Evolutionary conservation across 2,113 vertebrate genomes (phyloP).

Genomic region (Scartelaos histophorus): DNA sequence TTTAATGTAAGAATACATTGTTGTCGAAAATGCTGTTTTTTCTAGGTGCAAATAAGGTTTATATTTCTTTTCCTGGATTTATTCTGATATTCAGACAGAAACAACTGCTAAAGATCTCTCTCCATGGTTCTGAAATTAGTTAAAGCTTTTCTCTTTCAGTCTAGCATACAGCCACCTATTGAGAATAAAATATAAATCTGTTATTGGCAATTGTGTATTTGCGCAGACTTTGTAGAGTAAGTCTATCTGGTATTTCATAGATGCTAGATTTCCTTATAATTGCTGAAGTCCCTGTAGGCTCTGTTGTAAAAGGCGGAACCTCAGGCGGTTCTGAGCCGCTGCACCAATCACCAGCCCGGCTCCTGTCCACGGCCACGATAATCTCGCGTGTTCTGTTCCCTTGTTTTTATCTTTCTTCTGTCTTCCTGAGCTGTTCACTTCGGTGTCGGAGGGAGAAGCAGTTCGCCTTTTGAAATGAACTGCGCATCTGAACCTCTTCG

Average conservation of each 20-base stretch:
- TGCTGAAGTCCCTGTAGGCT: background rate
- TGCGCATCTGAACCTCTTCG: conserved; percentile 20
- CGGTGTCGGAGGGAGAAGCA: conserved; percentile 4
- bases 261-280: background rate
- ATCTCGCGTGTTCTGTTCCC: conserved; percentile 61
- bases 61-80: background rate
- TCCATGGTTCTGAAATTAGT: conserved; percentile 34
- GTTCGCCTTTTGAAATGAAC: conserved; percentile 10
- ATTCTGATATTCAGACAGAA: background rate
- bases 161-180: background rate
- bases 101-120: conserved; percentile 1
- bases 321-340: background rate
- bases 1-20: conserved; percentile 32
- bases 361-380: conserved; percentile 40
- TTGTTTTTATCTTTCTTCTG: conserved; percentile 51
- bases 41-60: background rate
- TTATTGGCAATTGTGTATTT: background rate
- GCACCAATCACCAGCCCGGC: conserved; percentile 57
- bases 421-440: conserved; percentile 20
- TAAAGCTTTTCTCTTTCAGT: background rate
- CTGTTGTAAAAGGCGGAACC: background rate
- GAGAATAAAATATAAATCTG: background rate
- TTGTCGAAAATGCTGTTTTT: background rate
- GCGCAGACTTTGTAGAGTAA: background rate
- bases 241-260: background rate